Percentiles rank a stretch among this genome's conserved stretches.
Evolutionary conservation across 1,140 invertebrate genomes (phyloP).

Genomic region (Hycleus phaleratus): DNA sequence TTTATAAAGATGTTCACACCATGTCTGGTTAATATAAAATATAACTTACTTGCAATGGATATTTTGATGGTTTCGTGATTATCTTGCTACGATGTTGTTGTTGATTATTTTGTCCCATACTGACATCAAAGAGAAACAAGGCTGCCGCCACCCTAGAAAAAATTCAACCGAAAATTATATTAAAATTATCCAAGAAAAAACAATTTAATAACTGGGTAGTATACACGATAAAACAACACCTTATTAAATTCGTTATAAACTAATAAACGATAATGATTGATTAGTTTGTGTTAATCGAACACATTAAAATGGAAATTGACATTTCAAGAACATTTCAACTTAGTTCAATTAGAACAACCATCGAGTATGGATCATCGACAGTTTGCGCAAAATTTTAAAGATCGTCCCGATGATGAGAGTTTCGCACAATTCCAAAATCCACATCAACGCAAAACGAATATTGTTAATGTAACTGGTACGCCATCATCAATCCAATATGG

Average conservation of each 20-base stretch:
- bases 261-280: neutral
- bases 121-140: slow-evolving; percentile 16
- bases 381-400: too few relatives aligned
- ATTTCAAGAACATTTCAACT: too few relatives aligned
- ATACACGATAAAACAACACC: neutral
- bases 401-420: too few relatives aligned
- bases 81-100: slow-evolving; percentile 2
- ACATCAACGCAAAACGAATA: slow-evolving; percentile 5
- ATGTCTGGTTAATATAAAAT: slow-evolving; percentile 1
- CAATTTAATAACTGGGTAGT: neutral
- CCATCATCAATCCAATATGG: slow-evolving; percentile 1
- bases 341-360: too few relatives aligned
- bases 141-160: slow-evolving; percentile 26
- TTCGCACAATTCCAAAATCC: too few relatives aligned
- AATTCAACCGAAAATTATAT: neutral
- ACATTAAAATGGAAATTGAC: too few relatives aligned
- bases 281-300: too few relatives aligned
- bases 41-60: slow-evolving; percentile 29
- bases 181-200: too few relatives aligned
- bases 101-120: slow-evolving; percentile 4
- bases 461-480: slow-evolving; percentile 7
- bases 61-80: slow-evolving; percentile 21
- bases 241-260: neutral
- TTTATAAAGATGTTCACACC: slow-evolving; percentile 11
- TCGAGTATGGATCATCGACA: too few relatives aligned